These are phyloP conservation scores for Dinocampus coccinellae DNA, from an alignment of 2,888 invertebrate species.

Conservation along the genomic window DNA sequence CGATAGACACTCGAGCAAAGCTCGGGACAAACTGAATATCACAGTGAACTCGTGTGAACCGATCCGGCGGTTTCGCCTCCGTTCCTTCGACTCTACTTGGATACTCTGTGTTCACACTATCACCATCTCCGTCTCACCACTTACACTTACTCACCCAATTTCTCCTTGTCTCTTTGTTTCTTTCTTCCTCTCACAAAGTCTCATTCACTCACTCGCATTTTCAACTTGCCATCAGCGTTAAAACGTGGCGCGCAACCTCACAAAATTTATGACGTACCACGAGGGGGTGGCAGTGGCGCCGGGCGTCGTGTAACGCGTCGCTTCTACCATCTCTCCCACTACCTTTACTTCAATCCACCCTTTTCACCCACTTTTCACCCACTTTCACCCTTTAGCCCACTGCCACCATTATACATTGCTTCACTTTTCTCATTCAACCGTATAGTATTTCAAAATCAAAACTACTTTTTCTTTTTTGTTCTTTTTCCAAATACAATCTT, in stretches of 20 bases:
- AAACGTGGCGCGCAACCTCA: constrained; percentile 57
- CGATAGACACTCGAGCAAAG: constrained; percentile 51
- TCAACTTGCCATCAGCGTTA: constrained; percentile 42
- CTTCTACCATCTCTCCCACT: constrained; percentile 21
- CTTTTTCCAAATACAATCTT: too few relatives aligned
- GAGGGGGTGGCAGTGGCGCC: constrained; percentile 40
- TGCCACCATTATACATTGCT: background rate
- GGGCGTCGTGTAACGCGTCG: constrained; percentile 28
- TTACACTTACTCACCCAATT: too few relatives aligned
- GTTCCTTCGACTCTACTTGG: constrained; percentile 48
- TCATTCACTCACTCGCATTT: constrained; percentile 45
- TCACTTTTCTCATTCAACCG: background rate
- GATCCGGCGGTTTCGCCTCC: constrained; percentile 42
- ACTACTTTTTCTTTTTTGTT: too few relatives aligned
- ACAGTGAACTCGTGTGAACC: constrained; percentile 49
- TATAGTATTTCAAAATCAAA: background rate
- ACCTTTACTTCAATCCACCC: constrained; percentile 16
- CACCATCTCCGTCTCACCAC: constrained; percentile 29
- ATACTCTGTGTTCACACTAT: constrained; percentile 24
- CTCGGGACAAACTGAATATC: constrained; percentile 51
- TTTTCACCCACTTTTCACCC: background rate
- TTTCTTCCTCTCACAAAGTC: constrained; percentile 38
- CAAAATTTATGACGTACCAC: constrained; percentile 53
- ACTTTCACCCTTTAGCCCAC: background rate
- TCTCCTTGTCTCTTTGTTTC: constrained; percentile 36